Evolutionary conservation across 1,140 invertebrate genomes (phyloP), one percentile per base, ranked within the genome.

Genomic region (Philotrypesis tridentata): DNA sequence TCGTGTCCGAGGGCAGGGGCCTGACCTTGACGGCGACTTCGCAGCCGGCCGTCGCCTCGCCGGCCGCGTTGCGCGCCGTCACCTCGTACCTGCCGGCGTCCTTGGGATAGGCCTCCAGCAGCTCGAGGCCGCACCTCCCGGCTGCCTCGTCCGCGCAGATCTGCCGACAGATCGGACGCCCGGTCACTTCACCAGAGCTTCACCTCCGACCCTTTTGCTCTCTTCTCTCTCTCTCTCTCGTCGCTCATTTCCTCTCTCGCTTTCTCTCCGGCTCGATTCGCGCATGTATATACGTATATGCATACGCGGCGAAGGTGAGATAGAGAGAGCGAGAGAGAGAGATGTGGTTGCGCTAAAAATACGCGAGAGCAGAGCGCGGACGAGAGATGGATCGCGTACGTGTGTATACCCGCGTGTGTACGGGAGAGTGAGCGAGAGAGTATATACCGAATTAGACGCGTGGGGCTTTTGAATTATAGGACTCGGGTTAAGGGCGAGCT

Each of bases 1-100:
- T 95, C n/a, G 94, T 95, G 89, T 96, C 95, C 82, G 94, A 93
- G 1, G 94, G 94, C 48, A 95, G 89, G 3, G 95, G 95, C 60
- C 93, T 92, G 75, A 94, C 94, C 90, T 96, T 95, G 14, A 96
- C 95, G 40, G 94, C 93, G n/a, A 96, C 93, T 87, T 92, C 94
- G 84, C 94, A 95, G 77, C 92, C 92, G 76, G 92, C 93, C 23
- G 92, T 93, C 8, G 92, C 93, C 88, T 95, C 94, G 31, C 95
- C 95, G 60, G 93, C 93, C 74, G 93, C 85, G 87, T 96, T 96
- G 75, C 92, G 93, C 6, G 94, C 95, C 82, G 90, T 93, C 80
- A 95, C 93, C 61, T 91, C 91, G 88, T 96, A 96, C 79, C 91
- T 93, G 79, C 95, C 95, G 83, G 94, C 94, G 92, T 90, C 94